phyloP scores from a whole-genome alignment of 2,113 vertebrate genomes.

The Phyllostomus discolor region DNA sequence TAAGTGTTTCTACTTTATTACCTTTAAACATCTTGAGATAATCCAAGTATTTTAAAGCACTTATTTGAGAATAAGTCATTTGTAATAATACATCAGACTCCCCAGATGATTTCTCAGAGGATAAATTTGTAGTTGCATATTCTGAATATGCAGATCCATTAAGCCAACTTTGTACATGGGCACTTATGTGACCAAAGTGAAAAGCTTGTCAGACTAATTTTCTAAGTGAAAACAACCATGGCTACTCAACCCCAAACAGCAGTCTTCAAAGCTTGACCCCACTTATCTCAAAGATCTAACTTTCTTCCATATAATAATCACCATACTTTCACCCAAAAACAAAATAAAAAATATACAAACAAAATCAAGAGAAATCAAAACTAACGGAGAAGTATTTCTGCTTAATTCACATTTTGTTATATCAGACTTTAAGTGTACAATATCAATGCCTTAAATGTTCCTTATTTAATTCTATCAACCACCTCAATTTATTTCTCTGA shows the following conservation, averaged over 20 bases:
- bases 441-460: conserved; percentile 55
- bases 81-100: conserved; percentile 76
- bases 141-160: conserved; percentile 62
- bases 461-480: conserved; percentile 33
- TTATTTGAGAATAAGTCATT: conserved; percentile 70
- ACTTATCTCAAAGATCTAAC: conserved; percentile 42
- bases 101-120: conserved; percentile 69
- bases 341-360: background rate
- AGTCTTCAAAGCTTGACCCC: conserved; percentile 68
- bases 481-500: conserved; percentile 51
- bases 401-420: conserved; percentile 76
- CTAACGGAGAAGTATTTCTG: conserved; percentile 47
- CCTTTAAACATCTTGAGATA: conserved; percentile 74
- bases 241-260: conserved; percentile 57
- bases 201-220: conserved; percentile 75
- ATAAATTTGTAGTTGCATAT: conserved; percentile 67
- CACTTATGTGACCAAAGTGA: conserved; percentile 82
- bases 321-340: background rate
- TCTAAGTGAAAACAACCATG: conserved; percentile 56
- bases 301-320: conserved; percentile 26
- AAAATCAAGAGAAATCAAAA: conserved; percentile 31
- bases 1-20: conserved; percentile 67
- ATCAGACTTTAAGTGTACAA: conserved; percentile 61
- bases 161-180: conserved; percentile 79
- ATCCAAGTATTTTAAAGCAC: conserved; percentile 73